phyloP scores from a whole-genome alignment of 2,113 vertebrate genomes.

The Elephantulus edwardii region DNA sequence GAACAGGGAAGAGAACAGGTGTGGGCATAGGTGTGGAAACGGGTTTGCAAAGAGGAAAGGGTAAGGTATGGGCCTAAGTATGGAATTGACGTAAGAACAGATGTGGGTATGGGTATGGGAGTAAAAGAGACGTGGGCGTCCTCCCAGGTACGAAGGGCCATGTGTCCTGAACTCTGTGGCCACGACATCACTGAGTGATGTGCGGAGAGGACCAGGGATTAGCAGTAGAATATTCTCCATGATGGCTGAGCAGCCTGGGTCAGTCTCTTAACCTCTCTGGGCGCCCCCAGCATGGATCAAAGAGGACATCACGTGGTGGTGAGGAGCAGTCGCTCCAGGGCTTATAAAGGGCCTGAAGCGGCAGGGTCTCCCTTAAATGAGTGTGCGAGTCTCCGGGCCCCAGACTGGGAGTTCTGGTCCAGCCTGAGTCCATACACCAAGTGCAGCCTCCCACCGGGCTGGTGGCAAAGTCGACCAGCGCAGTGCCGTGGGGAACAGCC shows the following conservation, averaged over 20 bases:
- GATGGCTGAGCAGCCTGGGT: neutral
- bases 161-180: no score
- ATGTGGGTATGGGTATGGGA: no score
- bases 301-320: rapidly evolving
- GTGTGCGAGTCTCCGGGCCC: neutral
- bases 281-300: rapidly evolving
- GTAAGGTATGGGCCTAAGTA: neutral
- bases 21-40: neutral
- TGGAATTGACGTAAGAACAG: neutral
- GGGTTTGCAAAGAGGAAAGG: neutral
- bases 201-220: rapidly evolving
- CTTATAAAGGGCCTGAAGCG: neutral
- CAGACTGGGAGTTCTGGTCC: neutral
- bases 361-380: neutral
- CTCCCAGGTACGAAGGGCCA: no score
- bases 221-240: rapidly evolving
- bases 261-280: neutral
- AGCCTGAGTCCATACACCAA: rapidly evolving
- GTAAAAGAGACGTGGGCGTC: no score
- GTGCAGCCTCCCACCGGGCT: neutral
- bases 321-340: rapidly evolving
- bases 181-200: rapidly evolving
- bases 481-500: neutral
- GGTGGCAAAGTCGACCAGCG: neutral
- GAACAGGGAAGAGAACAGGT: neutral